Evolutionary conservation across 2,797 vertebrate genomes (phyloP).

Genomic region (Decapterus maruadsi): DNA sequence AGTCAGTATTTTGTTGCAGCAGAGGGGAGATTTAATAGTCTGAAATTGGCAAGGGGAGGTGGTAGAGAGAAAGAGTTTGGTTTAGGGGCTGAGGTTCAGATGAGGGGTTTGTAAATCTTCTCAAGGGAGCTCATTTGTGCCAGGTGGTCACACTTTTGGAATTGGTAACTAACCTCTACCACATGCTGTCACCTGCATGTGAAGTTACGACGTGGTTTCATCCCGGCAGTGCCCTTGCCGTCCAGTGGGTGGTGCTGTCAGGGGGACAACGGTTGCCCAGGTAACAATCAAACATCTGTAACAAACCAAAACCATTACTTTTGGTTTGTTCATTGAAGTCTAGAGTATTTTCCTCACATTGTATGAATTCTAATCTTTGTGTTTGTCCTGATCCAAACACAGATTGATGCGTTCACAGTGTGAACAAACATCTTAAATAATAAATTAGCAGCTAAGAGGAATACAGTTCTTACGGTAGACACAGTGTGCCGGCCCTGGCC

Average conservation of each 20-base stretch:
- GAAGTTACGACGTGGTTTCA: slow-evolving; percentile 49
- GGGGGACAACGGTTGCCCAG: slow-evolving; percentile 15
- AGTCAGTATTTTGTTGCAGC: slow-evolving; percentile 32
- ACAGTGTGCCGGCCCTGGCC: slow-evolving; percentile 2
- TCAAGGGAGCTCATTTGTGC: slow-evolving; percentile 73
- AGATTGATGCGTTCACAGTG: slow-evolving; percentile 5
- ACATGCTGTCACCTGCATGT: slow-evolving; percentile 76
- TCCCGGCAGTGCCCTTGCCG: neutral
- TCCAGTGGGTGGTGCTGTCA: slow-evolving; percentile 52
- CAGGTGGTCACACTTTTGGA: slow-evolving; percentile 70
- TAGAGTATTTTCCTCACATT: neutral
- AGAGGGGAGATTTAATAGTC: slow-evolving; percentile 35
- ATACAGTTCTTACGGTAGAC: slow-evolving; percentile 4
- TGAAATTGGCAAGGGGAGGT: slow-evolving; percentile 3
- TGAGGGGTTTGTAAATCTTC: slow-evolving; percentile 68
- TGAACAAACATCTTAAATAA: neutral
- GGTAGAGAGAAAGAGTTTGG: slow-evolving; percentile 5
- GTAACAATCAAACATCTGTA: slow-evolving; percentile 17
- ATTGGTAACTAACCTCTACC: slow-evolving; percentile 68
- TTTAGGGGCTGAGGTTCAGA: slow-evolving; percentile 52
- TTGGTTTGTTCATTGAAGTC: neutral
- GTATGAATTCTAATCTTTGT: neutral
- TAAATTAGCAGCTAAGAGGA: neutral
- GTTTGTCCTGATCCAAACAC: slow-evolving; percentile 10
- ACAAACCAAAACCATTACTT: slow-evolving; percentile 6